Evolutionary conservation across 2,888 invertebrate species (phyloP), one percentile per base, ranked within the genome.

Genomic region (Parapristionchus giblindavisi): DNA sequence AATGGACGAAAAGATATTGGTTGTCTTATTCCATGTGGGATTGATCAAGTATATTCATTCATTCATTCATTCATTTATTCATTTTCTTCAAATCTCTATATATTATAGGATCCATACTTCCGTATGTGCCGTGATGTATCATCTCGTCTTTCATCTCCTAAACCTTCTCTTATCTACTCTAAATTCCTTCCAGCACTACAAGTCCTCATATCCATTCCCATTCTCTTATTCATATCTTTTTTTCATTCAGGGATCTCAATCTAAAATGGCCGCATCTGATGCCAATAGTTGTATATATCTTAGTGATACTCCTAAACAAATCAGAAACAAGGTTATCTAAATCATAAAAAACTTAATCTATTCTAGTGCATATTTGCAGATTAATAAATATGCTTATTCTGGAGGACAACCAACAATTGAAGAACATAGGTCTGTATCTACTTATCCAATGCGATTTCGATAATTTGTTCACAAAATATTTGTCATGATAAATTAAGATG

Each of bases 251-350:
- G 99, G 99, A 0, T 94, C 96, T 0, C 93, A 94, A 88, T 94
- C 95, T 29, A 99, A 99, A 90, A 99, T 99, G 99, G 96, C 96
- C 14, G 94, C 97, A n/a, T 96, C 96, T 84, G 96, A 97, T 85
- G 91, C 92, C 5, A 96, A 94, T 88, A 93, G 96, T 0, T 94
- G 97, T 0, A 93, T 99, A 82, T 97, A 93, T 89, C 90, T 99
- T n/a, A 95, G 93, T 2, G 99, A 99, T 86, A 94, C 95, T 0
- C 91, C 95, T 0, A 96, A 96, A 85, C 94, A 96, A 89, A 93
- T 99, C 78, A 97, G 96, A 89, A 96, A 93, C 87, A 99, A 99
- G 92, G 93, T 94, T 56, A 8, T 27, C 56, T 43, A 8, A 43
- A 43, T 14, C 17, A 43, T 43, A 17, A 43, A 14, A 43, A 43